These are phyloP conservation scores for Cnemophilus loriae DNA, from an alignment of 2,113 vertebrate genomes.

Conservation along the genomic window DNA sequence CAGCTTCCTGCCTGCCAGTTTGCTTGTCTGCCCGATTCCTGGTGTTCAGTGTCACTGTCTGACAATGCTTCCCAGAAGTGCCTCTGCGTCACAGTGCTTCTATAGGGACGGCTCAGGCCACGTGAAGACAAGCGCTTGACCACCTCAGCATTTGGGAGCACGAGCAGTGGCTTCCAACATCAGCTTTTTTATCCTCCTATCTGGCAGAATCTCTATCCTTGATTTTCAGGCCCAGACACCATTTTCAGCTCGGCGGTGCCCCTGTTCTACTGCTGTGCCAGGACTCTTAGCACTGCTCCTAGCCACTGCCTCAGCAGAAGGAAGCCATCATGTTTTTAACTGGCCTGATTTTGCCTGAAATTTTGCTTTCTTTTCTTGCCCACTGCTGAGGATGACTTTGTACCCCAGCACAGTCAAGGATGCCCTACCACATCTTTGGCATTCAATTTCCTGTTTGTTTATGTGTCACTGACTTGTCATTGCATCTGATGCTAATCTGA, in stretches of 20 bases:
- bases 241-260: not conserved
- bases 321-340: not conserved
- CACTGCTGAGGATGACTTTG: not conserved
- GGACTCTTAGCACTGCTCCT: not conserved
- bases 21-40: fast-evolving
- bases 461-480: not conserved
- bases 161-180: fast-evolving
- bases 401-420: not conserved
- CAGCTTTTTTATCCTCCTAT: not conserved
- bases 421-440: not conserved
- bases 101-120: fast-evolving
- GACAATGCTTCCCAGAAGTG: not conserved
- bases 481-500: not conserved
- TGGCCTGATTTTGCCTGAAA: not conserved
- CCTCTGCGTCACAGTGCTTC: not conserved
- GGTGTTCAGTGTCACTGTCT: not conserved
- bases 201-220: not conserved
- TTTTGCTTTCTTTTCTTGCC: not conserved
- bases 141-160: fast-evolving
- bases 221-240: not conserved
- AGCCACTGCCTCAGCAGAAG: not conserved
- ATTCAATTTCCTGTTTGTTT: not conserved
- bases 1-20: not conserved
- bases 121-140: fast-evolving
- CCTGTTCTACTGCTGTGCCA: not conserved